A percentile compares a stretch with the other conserved stretches of the same genome.
Conservation (phyloP, 2,113 vertebrate species). For the Coptodon rendalli region DNA sequence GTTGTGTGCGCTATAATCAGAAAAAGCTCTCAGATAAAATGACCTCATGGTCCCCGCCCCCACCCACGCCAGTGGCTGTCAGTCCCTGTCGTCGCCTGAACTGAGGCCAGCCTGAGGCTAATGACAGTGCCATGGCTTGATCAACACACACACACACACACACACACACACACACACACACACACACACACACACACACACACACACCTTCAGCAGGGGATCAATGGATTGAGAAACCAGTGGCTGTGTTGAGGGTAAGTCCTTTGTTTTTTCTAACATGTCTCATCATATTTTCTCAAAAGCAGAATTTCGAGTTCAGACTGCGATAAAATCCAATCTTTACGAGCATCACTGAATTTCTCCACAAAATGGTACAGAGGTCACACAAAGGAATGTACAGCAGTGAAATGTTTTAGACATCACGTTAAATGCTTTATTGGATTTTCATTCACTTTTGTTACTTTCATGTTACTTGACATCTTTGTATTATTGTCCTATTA, state of each 20-base stretch:
- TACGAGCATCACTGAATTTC: neutral
- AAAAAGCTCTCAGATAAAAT: neutral
- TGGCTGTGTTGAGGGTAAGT: neutral
- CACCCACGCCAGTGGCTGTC: conserved; percentile 56
- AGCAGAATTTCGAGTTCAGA: neutral
- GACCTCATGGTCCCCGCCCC: neutral
- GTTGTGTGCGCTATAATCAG: neutral
- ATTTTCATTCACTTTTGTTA: neutral
- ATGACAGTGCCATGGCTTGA: conserved; percentile 29
- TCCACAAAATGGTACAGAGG: neutral
- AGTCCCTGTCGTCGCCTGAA: conserved; percentile 48
- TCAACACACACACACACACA: conserved; percentile 21
- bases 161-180: neutral
- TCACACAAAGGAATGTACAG: neutral
- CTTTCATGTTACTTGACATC: neutral
- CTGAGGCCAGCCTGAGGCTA: conserved; percentile 65
- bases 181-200: neutral
- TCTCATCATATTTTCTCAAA: neutral
- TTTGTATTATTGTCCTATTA: neutral
- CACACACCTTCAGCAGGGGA: neutral
- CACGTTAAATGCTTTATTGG: neutral
- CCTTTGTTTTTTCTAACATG: neutral
- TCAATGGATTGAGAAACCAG: conserved; percentile 17
- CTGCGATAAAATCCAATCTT: neutral
- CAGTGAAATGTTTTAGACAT: neutral